Base-by-base conservation (phyloP, 1,140 invertebrate genomes). In the Neomicropteryx cornuta region DNA sequence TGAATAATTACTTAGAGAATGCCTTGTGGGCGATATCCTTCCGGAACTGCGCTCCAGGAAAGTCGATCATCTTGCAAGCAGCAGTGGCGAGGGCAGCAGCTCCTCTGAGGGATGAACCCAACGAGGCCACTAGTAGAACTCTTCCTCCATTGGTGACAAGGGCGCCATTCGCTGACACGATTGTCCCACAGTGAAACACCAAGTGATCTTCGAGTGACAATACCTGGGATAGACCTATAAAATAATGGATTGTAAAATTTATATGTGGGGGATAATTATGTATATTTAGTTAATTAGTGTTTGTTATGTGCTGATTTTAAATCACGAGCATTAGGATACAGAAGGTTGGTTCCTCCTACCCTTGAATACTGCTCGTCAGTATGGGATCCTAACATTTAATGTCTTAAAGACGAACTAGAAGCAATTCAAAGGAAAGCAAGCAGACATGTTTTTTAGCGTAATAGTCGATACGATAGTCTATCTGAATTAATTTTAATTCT, bases 71-170 rank as follows among this genome's bases (percentile, higher is more conserved):
- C n/a, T 66, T 55, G 23, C 80, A 86, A 17, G 79, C 71, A 36
- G 65, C 57, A 1, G 79, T 81, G 2, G 87, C 84, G 47, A 75
- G 72, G 1, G 79, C 77, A 3, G 83, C 79, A 3, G 89, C 86
- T 18, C 68, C 56, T 14, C 75, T 60, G n/a, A 94, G 68, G 11
- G 78, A 70, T 14, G 68, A 49, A 4, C 77, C 79, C 14, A 81
- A 48, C 3, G 79, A 79, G 11, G 90, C 81, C 3, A 82, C 77
- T 33, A 90, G 82, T 8, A 97, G 64, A 3, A 97, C 92, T 50
- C 95, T 74, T 2, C 94, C 95, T 18, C 94, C 94, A 57, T 80
- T 85, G n/a, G 91, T 95, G 6, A 90, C 62, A 11, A 91, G 52
- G 24, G 79, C 60, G 24, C 70, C 72, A 34, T 77, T 56, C 2